These are phyloP conservation scores for Hermodice carunculata DNA, from an alignment of 2,888 invertebrate species.

Conservation along the genomic window DNA sequence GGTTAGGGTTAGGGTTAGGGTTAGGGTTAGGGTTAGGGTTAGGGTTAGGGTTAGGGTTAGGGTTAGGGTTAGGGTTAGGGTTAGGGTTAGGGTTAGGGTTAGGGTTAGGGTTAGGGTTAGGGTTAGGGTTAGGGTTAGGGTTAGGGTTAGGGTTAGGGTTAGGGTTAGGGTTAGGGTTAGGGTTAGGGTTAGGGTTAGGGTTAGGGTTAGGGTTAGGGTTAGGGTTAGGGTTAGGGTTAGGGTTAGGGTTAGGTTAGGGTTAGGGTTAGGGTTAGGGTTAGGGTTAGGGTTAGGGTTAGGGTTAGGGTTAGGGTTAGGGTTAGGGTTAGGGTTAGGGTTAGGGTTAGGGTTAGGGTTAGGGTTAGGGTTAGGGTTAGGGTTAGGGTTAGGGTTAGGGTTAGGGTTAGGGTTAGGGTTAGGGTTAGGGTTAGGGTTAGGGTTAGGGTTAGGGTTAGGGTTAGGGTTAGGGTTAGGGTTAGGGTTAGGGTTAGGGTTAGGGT, in stretches of 20 bases:
- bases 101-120: constrained; percentile 35
- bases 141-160: constrained; percentile 22
- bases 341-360: constrained; percentile 42
- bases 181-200: constrained; percentile 32
- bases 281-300: constrained; percentile 36
- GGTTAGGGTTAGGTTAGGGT: constrained; percentile 26
- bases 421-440: constrained; percentile 15
- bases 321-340: constrained; percentile 38
- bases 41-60: constrained; percentile 38
- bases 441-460: constrained; percentile 18
- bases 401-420: constrained; percentile 35
- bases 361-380: constrained; percentile 35
- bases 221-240: constrained; percentile 31
- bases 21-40: constrained; percentile 37
- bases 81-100: constrained; percentile 35
- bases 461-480: constrained; percentile 28
- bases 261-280: constrained; percentile 38
- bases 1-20: constrained; percentile 37
- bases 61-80: constrained; percentile 26
- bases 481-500: constrained; percentile 32
- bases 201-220: constrained; percentile 39
- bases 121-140: constrained; percentile 20
- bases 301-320: constrained; percentile 36
- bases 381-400: constrained; percentile 37
- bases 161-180: constrained; percentile 24